A percentile compares a stretch with the other conserved stretches of the same genome.
These are phyloP conservation scores for Orchesellides sinensis DNA, from an alignment of 2,888 invertebrate species.

Conservation along the genomic window DNA sequence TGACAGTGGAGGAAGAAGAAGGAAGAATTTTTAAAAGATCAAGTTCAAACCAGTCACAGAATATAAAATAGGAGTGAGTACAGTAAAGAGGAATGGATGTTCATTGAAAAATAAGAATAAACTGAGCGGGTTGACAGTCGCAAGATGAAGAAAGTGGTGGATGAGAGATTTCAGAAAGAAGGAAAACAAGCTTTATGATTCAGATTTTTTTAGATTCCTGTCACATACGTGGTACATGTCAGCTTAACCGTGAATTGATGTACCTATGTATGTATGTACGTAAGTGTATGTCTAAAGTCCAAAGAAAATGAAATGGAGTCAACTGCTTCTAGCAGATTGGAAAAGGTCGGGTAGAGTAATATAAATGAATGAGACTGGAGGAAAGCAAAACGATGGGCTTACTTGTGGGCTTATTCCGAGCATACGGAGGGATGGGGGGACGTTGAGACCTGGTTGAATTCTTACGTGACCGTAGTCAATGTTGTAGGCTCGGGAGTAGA, in stretches of 20 bases:
- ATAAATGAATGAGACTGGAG: no score
- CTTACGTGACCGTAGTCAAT: constrained; percentile 94
- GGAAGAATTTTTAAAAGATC: constrained; percentile 1
- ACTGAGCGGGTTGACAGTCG: no score
- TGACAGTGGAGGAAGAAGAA: no score
- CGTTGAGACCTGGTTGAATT: constrained; percentile 86
- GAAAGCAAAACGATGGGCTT: constrained; percentile 77
- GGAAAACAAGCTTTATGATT: not conserved
- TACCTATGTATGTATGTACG: not conserved
- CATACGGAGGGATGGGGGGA: constrained; percentile 95
- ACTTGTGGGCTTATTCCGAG: constrained; percentile 96
- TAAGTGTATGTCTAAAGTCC: no score
- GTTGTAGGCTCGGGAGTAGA: constrained; percentile 96
- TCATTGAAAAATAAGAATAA: not conserved
- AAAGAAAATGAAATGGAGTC: no score
- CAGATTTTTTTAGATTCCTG: constrained; percentile 26
- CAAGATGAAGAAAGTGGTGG: not conserved
- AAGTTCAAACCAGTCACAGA: not conserved
- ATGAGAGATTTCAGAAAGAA: no score
- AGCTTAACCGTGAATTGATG: constrained; percentile 1
- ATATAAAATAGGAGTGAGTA: not conserved
- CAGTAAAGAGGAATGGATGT: not conserved
- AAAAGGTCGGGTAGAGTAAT: no score
- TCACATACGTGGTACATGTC: constrained; percentile 27
- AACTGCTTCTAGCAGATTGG: no score